A percentile compares a stretch with the other conserved stretches of the same genome.
Evolutionary conservation across 64 coral and sea anemone species (phyloP).

Genomic region (Dendrophyllia cribrosa): DNA sequence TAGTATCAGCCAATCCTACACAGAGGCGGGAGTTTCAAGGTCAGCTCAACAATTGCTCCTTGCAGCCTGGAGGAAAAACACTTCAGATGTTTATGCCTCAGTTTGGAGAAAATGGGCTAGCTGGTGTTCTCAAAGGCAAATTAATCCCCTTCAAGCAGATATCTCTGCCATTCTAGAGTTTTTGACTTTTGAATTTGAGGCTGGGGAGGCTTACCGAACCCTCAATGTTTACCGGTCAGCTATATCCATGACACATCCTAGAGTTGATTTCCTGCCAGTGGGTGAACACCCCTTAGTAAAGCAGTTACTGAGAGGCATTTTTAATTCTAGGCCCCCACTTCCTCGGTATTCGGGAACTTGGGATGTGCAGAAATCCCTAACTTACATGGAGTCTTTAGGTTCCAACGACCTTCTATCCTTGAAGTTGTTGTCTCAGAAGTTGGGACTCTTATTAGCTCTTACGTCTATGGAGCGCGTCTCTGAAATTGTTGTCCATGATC

Average conservation of each 20-base stretch:
- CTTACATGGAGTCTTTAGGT: conserved; percentile 8
- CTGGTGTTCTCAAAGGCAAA: too few species aligned
- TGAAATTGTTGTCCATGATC: too few species aligned
- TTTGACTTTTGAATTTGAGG: too few species aligned
- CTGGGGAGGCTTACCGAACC: conserved; percentile 21
- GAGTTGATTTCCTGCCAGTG: conserved; percentile 4
- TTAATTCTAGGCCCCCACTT: conserved; percentile 1
- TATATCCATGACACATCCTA: too few species aligned
- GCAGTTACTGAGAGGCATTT: conserved; percentile 24
- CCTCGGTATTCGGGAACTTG: conserved; percentile 11
- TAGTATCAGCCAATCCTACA: background rate
- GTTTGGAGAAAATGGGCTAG: too few species aligned
- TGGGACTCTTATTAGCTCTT: conserved; percentile 3
- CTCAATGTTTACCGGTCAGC: too few species aligned
- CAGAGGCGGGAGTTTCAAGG: background rate
- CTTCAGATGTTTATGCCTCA: too few species aligned
- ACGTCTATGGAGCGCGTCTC: too few species aligned
- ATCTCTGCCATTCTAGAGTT: background rate
- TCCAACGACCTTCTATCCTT: background rate
- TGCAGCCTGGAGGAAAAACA: background rate
- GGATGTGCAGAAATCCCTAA: background rate
- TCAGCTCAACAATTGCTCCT: conserved; percentile 8
- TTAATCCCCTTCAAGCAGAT: background rate
- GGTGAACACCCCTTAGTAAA: conserved; percentile 23
- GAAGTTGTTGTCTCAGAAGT: background rate